These are phyloP conservation scores for Leptinotarsa texana DNA, from an alignment of 1,140 invertebrate genomes.

Conservation along the genomic window DNA sequence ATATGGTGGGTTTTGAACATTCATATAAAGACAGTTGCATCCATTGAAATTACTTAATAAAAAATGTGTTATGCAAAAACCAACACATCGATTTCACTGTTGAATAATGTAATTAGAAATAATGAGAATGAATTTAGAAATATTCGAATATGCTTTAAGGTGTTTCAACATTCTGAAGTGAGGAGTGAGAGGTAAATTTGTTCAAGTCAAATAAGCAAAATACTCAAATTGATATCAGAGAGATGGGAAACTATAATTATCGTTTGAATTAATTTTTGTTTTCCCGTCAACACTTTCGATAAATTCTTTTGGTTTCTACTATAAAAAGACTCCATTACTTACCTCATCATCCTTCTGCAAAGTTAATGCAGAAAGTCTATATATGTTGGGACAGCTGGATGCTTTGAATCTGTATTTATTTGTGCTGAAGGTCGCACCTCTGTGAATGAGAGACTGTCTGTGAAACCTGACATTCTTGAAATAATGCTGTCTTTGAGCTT, in stretches of 20 bases:
- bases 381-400: conserved; percentile 88
- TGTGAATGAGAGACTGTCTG: conserved; percentile 75
- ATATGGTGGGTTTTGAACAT: too few relatives aligned
- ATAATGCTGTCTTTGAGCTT: conserved; percentile 64
- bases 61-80: too few relatives aligned
- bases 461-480: conserved; percentile 76
- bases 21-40: too few relatives aligned
- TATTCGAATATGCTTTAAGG: too few relatives aligned
- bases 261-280: not conserved
- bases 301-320: not conserved
- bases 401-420: conserved; percentile 80
- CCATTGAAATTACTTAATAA: too few relatives aligned
- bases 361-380: conserved; percentile 86
- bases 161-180: too few relatives aligned
- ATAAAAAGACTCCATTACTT: conserved; percentile 49
- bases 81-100: too few relatives aligned
- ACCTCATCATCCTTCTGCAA: conserved; percentile 77
- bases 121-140: too few relatives aligned
- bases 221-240: not conserved
- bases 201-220: too few relatives aligned
- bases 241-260: not conserved
- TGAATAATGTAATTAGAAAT: too few relatives aligned
- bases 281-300: conserved; percentile 7
- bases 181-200: too few relatives aligned
- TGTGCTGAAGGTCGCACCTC: conserved; percentile 80